Evolutionary conservation across 2,797 vertebrate species (phyloP).

Genomic region (Todus mexicanus): DNA sequence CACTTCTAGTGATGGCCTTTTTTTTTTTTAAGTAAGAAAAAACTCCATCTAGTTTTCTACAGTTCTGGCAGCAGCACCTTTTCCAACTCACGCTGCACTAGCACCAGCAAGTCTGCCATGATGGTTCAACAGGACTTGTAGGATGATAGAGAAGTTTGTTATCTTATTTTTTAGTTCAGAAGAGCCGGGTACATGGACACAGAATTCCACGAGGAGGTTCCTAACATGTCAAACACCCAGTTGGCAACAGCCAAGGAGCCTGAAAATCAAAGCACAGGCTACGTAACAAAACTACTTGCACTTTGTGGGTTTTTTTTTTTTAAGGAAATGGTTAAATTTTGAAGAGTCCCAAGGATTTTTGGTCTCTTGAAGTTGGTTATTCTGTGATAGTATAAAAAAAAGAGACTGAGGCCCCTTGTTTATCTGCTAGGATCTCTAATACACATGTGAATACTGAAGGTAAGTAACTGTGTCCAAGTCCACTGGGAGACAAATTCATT

Average conservation of each 20-base stretch:
- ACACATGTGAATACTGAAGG: not conserved
- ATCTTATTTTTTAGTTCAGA: not conserved
- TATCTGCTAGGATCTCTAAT: not conserved
- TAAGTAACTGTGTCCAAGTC: not conserved
- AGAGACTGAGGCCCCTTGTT: not conserved
- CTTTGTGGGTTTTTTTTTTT: not conserved
- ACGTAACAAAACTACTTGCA: not conserved
- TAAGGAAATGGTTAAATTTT: not conserved
- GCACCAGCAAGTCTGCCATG: fast-evolving
- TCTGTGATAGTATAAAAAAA: not conserved
- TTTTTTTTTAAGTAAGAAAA: not conserved
- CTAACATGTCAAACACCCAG: not conserved
- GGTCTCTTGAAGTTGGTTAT: not conserved
- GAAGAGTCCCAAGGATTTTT: not conserved
- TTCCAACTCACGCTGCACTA: not conserved
- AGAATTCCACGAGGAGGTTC: not conserved
- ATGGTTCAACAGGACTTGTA: not conserved
- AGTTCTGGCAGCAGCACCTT: not conserved
- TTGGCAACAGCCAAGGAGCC: not conserved
- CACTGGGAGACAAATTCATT: not conserved
- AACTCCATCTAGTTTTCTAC: not conserved
- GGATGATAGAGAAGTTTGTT: not conserved
- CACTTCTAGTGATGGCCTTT: not conserved
- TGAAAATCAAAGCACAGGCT: not conserved
- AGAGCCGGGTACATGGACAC: not conserved